Evolutionary conservation across 2,888 invertebrate species (phyloP), one percentile per base, ranked within the genome.

Genomic region (Lacanobia oleracea): DNA sequence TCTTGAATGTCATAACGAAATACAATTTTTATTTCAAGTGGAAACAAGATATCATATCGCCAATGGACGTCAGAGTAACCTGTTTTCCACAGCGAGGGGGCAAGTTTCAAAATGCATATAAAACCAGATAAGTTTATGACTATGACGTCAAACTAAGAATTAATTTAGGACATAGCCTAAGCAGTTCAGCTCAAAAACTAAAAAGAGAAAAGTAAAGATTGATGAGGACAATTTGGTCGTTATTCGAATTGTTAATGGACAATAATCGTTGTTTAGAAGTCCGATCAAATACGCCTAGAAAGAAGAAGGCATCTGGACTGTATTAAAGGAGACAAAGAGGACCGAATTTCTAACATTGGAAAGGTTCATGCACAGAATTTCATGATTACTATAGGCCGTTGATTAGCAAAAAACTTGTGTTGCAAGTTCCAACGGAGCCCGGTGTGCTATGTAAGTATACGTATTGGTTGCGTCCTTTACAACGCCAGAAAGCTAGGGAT

Each of bases 91-190:
- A 62, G 37, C 48, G 51, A 51, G 50, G 51, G 23, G 12, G 40
- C 48, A 12, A 50, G 23, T 45, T 59, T 21, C 33, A 66, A 78
- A 77, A 65, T 77, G 66, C 73, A 77, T 53, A 72, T 43, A 72
- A 54, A 72, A 66, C 9, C 8, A 53, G 33, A 72, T 66, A 72
- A 63, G 4, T 57, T 57, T 75, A 63, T 59, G 18, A 6, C n/a
- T 48, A 23, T 78, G 67, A 78, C 73, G 73, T 78, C 74, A 78
- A 67, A 63, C 50, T 50, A n/a, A 21, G 37, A 70, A 51, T 51
- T 51, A 21, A 51, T 62, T 75, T 51, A 69, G 56, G 56, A 69
- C 21, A 57, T 45, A 12, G 37, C 12, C 12, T 23, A 56, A n/a
- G 33, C 40, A 6, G 23, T 12, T n/a, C 18, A 27, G 3, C 4